phyloP scores from a whole-genome alignment of 2,888 invertebrate species.

The Thereva unica region DNA sequence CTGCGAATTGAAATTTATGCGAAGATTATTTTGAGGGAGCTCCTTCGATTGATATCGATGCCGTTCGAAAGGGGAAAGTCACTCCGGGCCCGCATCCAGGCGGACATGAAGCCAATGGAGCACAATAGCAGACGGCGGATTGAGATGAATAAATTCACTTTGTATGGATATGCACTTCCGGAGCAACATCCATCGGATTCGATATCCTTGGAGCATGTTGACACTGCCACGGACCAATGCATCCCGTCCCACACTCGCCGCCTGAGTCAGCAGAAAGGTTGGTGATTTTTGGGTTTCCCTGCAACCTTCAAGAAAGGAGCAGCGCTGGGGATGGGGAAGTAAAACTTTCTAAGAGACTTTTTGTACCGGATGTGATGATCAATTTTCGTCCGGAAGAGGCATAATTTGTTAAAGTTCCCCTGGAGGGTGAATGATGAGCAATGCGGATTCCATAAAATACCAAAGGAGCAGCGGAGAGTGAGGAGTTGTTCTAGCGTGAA shows the following conservation, averaged over 20 bases:
- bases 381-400: slow-evolving; percentile 37
- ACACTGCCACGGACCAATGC: background rate
- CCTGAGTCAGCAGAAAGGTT: slow-evolving; percentile 1
- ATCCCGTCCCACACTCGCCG: slow-evolving; percentile 2
- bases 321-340: background rate
- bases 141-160: slow-evolving; percentile 57
- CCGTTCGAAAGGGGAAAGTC: slow-evolving; percentile 25
- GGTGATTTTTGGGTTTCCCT: background rate
- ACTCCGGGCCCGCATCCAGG: slow-evolving; percentile 5
- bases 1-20: slow-evolving; percentile 39
- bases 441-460: slow-evolving; percentile 17
- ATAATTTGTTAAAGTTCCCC: slow-evolving; percentile 37
- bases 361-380: slow-evolving; percentile 38
- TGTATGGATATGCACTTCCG: slow-evolving; percentile 41
- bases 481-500: slow-evolving; percentile 8
- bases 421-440: slow-evolving; percentile 2
- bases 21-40: slow-evolving; percentile 30
- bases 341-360: slow-evolving; percentile 31
- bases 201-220: slow-evolving; percentile 11
- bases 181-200: slow-evolving; percentile 17
- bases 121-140: slow-evolving; percentile 56
- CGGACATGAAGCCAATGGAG: slow-evolving; percentile 40
- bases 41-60: slow-evolving; percentile 19
- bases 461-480: slow-evolving; percentile 7
- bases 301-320: background rate